A percentile compares a stretch with the other conserved stretches of the same genome.
Conservation (phyloP, 1,140 invertebrate genomes). For the Apocrypta bakeri region DNA sequence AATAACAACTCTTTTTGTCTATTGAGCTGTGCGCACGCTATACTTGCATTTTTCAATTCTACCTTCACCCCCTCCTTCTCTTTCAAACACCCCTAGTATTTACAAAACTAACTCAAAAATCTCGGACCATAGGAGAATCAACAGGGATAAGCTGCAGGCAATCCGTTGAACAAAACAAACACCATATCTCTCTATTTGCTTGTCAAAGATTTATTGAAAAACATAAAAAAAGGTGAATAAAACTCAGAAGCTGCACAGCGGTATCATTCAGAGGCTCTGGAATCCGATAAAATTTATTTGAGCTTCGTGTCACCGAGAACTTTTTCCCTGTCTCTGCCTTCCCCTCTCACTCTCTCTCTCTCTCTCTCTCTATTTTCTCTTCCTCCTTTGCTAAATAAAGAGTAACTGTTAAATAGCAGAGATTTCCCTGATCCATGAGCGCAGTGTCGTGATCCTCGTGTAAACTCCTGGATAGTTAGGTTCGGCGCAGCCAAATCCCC, state of each 20-base stretch:
- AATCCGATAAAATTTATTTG: not conserved
- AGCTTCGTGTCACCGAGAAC: not conserved
- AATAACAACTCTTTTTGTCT: too few relatives aligned
- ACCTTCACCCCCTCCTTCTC: too few relatives aligned
- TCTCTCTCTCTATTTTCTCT: too few relatives aligned
- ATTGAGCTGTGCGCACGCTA: too few relatives aligned
- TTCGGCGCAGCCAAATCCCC: conserved; percentile 82
- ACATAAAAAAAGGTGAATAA: not conserved
- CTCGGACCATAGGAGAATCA: too few relatives aligned
- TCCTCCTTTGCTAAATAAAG: not conserved
- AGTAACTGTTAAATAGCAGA: conserved; percentile 55
- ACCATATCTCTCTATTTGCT: not conserved
- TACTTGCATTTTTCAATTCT: too few relatives aligned
- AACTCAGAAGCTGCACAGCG: not conserved
- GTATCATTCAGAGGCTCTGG: not conserved
- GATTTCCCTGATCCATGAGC: conserved; percentile 75
- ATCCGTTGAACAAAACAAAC: not conserved
- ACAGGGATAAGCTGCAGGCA: not conserved
- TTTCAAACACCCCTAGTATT: too few relatives aligned
- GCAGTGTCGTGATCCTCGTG: conserved; percentile 78
- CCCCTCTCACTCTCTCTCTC: too few relatives aligned
- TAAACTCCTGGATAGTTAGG: conserved; percentile 82
- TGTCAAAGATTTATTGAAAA: not conserved
- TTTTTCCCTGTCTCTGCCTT: too few relatives aligned
- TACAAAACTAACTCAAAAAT: too few relatives aligned